Base-by-base conservation (phyloP, 2,888 invertebrate genomes). In the Conchocele bisecta region DNA sequence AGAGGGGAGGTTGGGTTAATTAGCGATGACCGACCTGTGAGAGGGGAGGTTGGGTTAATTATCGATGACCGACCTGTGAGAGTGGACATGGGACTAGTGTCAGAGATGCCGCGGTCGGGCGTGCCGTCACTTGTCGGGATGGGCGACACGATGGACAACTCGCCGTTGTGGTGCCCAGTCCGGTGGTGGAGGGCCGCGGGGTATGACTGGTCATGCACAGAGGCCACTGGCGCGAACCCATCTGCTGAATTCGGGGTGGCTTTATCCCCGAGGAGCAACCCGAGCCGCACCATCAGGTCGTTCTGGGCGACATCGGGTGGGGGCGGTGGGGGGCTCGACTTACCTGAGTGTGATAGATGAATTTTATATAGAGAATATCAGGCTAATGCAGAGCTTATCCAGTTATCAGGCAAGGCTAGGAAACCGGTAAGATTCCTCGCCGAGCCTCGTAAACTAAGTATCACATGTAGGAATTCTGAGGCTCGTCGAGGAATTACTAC, bases 21-120 rank as follows among this genome's bases (percentile, higher is more conserved):
- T n/a, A n/a, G n/a, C n/a, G n/a, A n/a, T n/a, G n/a, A n/a, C n/a
- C n/a, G n/a, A n/a, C n/a, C n/a, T n/a, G n/a, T n/a, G n/a, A n/a
- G n/a, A n/a, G n/a, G n/a, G n/a, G n/a, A n/a, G n/a, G n/a, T n/a
- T n/a, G n/a, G n/a, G n/a, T n/a, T n/a, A n/a, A n/a, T n/a, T n/a
- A n/a, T n/a, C n/a, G n/a, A 11, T 17, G 0, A 31, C 56, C 20
- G 71, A 92, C 92, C 96, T 3, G 96, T 96, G 42, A 97, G 92
- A 0, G 96, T 97, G 29, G 96, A 96, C n/a, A 97, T 95, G 59
- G 96, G 96, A 89, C 96, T 96, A 37, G 96, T 96, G 85, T 96
- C 96, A 65, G 95, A 95, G 28, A 96, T 95, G 54, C 95, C 94
- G 51, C 82, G 82, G 57, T 95, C 92, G 0, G 95, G 94, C 13